These are phyloP conservation scores for Temnopleurus reevesii DNA, from an alignment of 53 echinoderm and acorn worm genomes.

Conservation along the genomic window DNA sequence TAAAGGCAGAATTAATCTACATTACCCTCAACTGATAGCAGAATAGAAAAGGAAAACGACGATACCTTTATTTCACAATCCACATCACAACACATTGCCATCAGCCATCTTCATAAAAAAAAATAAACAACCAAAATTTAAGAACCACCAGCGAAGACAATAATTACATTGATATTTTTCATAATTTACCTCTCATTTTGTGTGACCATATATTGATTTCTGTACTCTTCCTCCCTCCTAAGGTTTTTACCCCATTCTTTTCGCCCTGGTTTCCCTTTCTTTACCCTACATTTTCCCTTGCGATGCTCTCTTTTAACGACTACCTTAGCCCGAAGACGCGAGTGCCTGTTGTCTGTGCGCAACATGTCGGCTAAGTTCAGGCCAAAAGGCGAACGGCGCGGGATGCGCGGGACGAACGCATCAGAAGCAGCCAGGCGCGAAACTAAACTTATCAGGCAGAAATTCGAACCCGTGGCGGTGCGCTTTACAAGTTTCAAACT, in stretches of 20 bases:
- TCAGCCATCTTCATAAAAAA: not conserved
- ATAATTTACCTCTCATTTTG: slow-evolving; percentile 24
- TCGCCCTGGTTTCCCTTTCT: not conserved
- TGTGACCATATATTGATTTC: slow-evolving; percentile 8
- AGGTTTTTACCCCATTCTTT: slow-evolving; percentile 3
- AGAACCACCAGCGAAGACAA: slow-evolving; percentile 30
- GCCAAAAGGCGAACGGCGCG: slow-evolving; percentile 33
- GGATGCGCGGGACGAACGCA: slow-evolving; percentile 13
- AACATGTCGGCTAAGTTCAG: slow-evolving; percentile 49
- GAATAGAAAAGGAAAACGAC: not conserved
- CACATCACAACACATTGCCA: slow-evolving; percentile 1
- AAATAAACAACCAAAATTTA: not conserved
- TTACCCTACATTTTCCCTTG: not conserved
- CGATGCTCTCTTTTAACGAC: not conserved
- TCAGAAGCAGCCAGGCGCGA: not conserved
- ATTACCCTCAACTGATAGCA: not conserved
- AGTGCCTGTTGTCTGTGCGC: slow-evolving; percentile 35
- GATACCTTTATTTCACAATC: slow-evolving; percentile 19
- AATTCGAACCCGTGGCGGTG: slow-evolving; percentile 50
- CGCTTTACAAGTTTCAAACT: slow-evolving; percentile 45
- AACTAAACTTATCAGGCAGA: slow-evolving; percentile 50
- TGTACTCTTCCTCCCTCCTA: not conserved
- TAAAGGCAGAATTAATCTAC: slow-evolving; percentile 39
- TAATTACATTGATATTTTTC: slow-evolving; percentile 53
- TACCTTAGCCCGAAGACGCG: not conserved